Base-by-base conservation (phyloP, 1,140 invertebrate species). In the Bombus superbus region DNA sequence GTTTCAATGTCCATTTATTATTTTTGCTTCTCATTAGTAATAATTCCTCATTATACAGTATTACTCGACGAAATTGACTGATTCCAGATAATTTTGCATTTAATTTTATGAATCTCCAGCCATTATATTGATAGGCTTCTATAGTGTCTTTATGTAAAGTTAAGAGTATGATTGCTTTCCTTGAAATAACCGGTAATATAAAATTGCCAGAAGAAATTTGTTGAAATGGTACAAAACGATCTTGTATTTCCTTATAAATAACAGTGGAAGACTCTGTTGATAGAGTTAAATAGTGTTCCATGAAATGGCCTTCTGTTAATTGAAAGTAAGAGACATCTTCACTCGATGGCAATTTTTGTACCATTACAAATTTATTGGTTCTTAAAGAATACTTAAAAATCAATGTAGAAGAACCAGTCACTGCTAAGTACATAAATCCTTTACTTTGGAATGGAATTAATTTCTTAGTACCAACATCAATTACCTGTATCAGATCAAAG, bases 401-500 rank as follows among this genome's bases (percentile, higher is more conserved):
- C 3, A 66, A 57, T 2, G 89, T 90, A 11, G 38, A 15, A 8
- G 77, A 25, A 35, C 80, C 83, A 3, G 72, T 66, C 1, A 81
- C 74, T 9, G 86, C 73, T 3, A 94, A 18, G 18, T 90, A 69
- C 74, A 90, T 89, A 1, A 87, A 85, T 3, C 85, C 88, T 1
- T 89, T 88, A 13, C 71, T 88, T 11, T 87, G 75, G 44, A 94
- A 92, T 5, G 86, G 86, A 13, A 89, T 72, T 13, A 92, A 28
- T 59, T 72, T 90, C 13, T 81, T 69, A 1, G 89, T 73, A 0
- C 77, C 85, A 32, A 86, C 82, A 38, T 69, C 10, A 18, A 96
- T 86, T 13, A 87, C 77, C 64, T 96, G 93, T 13, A 95, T 90
- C 4, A 92, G 77, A 91, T 96, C 96, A 89, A 96, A 96, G 89